Evolutionary conservation across 2,113 vertebrate genomes (phyloP).

Genomic region (Speoplatyrhinus poulsoni): DNA sequence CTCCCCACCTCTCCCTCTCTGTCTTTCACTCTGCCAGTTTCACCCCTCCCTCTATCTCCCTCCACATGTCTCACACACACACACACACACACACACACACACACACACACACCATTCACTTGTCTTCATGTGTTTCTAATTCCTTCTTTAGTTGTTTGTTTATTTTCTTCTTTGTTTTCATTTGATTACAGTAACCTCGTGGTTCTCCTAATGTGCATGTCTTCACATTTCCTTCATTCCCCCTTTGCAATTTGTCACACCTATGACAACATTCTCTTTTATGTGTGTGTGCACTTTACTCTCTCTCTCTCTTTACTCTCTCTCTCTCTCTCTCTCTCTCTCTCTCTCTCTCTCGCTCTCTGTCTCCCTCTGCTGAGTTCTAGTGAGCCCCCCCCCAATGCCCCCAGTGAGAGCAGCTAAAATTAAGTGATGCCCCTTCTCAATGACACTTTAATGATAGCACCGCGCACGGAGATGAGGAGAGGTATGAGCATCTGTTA

Average conservation of each 20-base stretch:
- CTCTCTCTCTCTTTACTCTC: conserved; percentile 4
- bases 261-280: not conserved
- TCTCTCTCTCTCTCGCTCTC: not conserved
- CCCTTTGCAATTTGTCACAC: conserved; percentile 63
- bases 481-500: conserved; percentile 89
- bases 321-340: not conserved
- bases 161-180: conserved; percentile 1
- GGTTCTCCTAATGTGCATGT: too few species aligned
- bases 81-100: too few species aligned
- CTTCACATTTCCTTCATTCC: conserved; percentile 71
- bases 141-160: not conserved
- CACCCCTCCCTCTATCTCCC: conserved; percentile 14
- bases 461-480: conserved; percentile 86
- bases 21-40: conserved; percentile 20
- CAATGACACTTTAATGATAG: conserved; percentile 99
- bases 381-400: conserved; percentile 48
- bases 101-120: not conserved
- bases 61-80: conserved; percentile 1
- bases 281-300: conserved; percentile 34
- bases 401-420: conserved; percentile 93
- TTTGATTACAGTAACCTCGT: too few species aligned
- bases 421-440: conserved; percentile 98
- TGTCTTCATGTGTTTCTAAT: not conserved
- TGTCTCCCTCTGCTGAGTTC: conserved; percentile 48
- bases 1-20: not conserved